phyloP scores from a whole-genome alignment of 2,888 invertebrate species.

The Carabus problematicus region DNA sequence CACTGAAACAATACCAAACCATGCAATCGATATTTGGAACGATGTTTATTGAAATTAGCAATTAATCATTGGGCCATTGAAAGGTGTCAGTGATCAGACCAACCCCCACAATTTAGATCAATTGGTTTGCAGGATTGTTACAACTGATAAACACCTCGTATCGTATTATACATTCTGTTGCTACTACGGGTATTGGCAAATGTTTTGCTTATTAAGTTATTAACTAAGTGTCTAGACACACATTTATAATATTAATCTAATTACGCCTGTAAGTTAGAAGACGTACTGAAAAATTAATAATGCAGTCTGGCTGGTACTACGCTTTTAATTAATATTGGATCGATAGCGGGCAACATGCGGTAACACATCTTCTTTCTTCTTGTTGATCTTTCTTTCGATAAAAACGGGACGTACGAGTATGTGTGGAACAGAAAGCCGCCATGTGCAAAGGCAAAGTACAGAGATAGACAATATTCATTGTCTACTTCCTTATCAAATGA shows the following conservation, averaged over 20 bases:
- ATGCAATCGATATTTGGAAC: not conserved
- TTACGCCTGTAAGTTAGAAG: not conserved
- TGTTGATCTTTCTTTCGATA: not conserved
- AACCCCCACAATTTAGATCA: not conserved
- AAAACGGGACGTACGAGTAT: not conserved
- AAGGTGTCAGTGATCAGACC: not conserved
- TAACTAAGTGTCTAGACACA: not conserved
- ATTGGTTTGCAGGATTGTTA: not conserved
- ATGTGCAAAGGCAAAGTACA: too few relatives aligned
- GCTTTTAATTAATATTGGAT: too few relatives aligned
- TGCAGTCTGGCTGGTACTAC: too few relatives aligned
- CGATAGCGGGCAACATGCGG: too few relatives aligned
- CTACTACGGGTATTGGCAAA: conserved; percentile 2
- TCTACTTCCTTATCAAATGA: too few relatives aligned
- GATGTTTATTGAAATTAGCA: conserved; percentile 7
- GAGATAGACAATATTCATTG: too few relatives aligned
- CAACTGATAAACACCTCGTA: too few relatives aligned
- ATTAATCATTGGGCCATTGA: conserved; percentile 6
- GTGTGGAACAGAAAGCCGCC: not conserved
- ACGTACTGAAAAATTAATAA: too few relatives aligned
- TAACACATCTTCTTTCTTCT: too few relatives aligned
- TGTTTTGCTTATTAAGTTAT: not conserved
- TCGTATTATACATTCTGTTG: conserved; percentile 5
- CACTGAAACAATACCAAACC: not conserved
- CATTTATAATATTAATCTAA: not conserved